Evolutionary conservation across 2,888 invertebrate genomes (phyloP), one percentile per base, ranked within the genome.

Genomic region (Rhaphigaster nebulosa): DNA sequence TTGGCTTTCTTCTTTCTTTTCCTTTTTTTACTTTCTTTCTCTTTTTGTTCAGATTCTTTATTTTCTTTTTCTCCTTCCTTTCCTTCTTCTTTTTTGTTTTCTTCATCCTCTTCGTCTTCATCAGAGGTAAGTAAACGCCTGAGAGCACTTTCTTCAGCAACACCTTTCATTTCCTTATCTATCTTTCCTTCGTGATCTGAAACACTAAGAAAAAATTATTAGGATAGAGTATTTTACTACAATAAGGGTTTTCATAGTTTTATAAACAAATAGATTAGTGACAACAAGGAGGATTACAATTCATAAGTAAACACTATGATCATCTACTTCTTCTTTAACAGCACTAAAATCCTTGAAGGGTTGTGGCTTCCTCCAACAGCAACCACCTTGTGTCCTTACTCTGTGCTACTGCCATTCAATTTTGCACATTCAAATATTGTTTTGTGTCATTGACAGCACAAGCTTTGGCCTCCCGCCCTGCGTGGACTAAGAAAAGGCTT

Each of bases 141-240:
- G 87, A 98, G 94, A 0, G 97, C 98, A 92, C 96, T 97, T 93
- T 98, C 98, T 93, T 98, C 98, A 0, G 98, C 98, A 0, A 99
- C 99, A 87, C 96, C 96, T 94, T 96, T 97, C 93, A 97, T 95
- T 93, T 97, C 98, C 94, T 96, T 98, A 93, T 96, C 97, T 89
- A 96, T 95, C 94, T 96, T 97, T 90, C 94, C 95, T 93, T 96
- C 97, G 93, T 95, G 96, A 94, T 96, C 97, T 26, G 95, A 95
- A 92, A 95, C 96, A 93, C 96, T 96, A 93, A 1, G 94, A 93
- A 76, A 92, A 92, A 70, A 92, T n/a, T 20, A 34, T 38, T 76
- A 23, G 70, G 20, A 34, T 76, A 20, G 1, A 65, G 34, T 29
- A 65, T 65, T 65, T 29, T n/a, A 60, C 12, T 1, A 60, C 12